These are phyloP conservation scores for Gerris buenoi DNA, from an alignment of 1,140 invertebrate species.

Conservation along the genomic window DNA sequence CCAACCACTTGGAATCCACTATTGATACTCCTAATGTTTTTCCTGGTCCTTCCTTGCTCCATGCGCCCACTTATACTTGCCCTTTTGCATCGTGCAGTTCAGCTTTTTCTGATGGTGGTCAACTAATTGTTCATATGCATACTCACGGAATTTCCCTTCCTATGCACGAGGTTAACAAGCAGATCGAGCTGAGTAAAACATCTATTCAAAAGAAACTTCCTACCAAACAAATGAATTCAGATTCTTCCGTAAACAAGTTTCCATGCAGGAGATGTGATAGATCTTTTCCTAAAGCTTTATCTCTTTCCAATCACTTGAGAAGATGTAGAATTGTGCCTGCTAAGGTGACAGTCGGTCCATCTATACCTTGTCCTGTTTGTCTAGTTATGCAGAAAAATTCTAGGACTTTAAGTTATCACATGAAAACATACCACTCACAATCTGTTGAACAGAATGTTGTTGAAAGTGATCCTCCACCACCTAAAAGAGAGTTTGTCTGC, in stretches of 20 bases:
- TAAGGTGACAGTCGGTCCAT: too few species aligned
- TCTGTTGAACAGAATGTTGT: background rate
- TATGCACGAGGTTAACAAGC: background rate
- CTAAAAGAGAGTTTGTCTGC: background rate
- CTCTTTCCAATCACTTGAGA: background rate
- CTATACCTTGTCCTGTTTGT: background rate
- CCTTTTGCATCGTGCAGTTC: background rate
- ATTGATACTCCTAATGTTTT: background rate
- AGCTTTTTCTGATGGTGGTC: background rate
- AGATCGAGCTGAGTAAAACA: background rate
- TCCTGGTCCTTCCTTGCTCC: background rate
- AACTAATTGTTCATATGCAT: constrained; percentile 2
- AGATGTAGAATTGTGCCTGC: too few species aligned
- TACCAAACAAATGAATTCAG: background rate
- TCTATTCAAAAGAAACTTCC: background rate
- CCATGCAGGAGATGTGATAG: background rate
- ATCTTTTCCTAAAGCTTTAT: background rate
- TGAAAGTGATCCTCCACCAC: background rate
- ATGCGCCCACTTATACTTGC: background rate
- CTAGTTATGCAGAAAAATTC: background rate
- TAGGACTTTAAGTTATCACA: background rate
- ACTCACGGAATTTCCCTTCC: constrained; percentile 1
- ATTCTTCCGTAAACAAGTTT: background rate
- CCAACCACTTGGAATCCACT: background rate
- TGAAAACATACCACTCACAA: background rate